Base-by-base conservation (phyloP, 35 echinoderm and acorn worm genomes). In the Hemicentrotus pulcherrimus region DNA sequence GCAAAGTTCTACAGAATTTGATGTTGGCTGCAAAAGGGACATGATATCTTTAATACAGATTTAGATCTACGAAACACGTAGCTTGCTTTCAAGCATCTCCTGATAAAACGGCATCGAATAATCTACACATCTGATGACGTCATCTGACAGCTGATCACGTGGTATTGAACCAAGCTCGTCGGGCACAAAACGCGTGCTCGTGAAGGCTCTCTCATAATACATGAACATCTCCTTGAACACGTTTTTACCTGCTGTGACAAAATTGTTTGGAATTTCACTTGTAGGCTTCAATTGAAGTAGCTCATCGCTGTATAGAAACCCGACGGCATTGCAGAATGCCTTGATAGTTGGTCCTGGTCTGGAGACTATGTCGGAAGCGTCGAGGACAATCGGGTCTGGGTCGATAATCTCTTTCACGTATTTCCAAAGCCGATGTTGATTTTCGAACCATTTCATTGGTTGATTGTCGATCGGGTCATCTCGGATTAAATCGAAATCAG, bases 231-330 rank as follows among this genome's bases (percentile, higher is more conserved):
- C 48, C 9, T 93, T 31, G 11, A 93, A 48, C 24, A 48, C n/a
- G 45, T 58, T 13, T 47, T 47, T 47, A 19, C 32, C 48, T n/a
- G 91, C 32, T 46, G 46, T 47, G 9, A 31, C 24, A 32, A 32
- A 93, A 58, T 47, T 47, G 30, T 24, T 93, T 31, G 91, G 30
- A 14, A 50, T 13, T 31, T 48, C 30, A 31, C 45, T 28, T 14
- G 91, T 48, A 1, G 96, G 88, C 35, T 97, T 30, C 94, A 94
- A 97, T 4, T 12, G 78, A 7, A 97, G 70, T 28, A 97, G 88
- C 0, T 35, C 33, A 35, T 90, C 88, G 32, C 2, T 35, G 88
- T 90, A 90, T 32, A 32, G 88, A 41, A 45, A 90, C 9, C 88
- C 88, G 46, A 90, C 88, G 6, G 32, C 46, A 28, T 32, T 47